A percentile compares a stretch with the other conserved stretches of the same genome.
Evolutionary conservation across 2,113 vertebrate genomes (phyloP).

Genomic region (Etheostoma cragini): DNA sequence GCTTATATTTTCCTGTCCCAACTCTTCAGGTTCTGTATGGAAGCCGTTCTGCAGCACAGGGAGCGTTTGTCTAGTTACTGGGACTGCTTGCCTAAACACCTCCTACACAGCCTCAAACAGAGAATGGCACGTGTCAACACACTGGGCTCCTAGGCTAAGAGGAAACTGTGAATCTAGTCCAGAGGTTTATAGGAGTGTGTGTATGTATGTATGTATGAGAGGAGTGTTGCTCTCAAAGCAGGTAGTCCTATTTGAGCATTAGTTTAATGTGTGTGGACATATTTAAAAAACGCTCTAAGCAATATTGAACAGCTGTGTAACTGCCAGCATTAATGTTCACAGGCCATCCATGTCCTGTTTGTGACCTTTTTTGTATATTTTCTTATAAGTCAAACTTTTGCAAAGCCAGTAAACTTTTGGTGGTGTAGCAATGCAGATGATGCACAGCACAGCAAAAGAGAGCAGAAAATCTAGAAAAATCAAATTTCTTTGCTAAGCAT

Average conservation of each 20-base stretch:
- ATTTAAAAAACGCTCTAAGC: slow-evolving; percentile 15
- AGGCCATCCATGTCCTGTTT: not conserved
- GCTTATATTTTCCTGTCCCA: not conserved
- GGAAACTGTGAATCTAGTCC: not conserved
- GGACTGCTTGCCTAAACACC: slow-evolving; percentile 94
- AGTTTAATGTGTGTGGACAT: slow-evolving; percentile 45
- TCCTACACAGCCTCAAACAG: slow-evolving; percentile 90
- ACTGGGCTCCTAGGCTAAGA: slow-evolving; percentile 86
- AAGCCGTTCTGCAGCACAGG: slow-evolving; percentile 89
- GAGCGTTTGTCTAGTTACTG: slow-evolving; percentile 89
- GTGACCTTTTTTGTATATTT: not conserved
- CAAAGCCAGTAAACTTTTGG: slow-evolving; percentile 11
- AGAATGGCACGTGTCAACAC: slow-evolving; percentile 89
- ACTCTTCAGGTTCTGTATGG: slow-evolving; percentile 88
- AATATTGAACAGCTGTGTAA: slow-evolving; percentile 37
- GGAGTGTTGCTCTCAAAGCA: slow-evolving; percentile 18
- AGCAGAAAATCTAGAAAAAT: not conserved
- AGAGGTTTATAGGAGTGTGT: slow-evolving; percentile 7
- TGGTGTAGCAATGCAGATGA: not conserved
- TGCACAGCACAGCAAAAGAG: not conserved
- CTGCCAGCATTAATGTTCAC: slow-evolving; percentile 3
- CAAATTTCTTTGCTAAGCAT: not conserved
- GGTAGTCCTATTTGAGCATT: slow-evolving; percentile 25
- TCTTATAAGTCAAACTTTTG: not conserved
- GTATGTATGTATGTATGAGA: slow-evolving; percentile 7